Evolutionary conservation across 2,888 invertebrate species (phyloP), one percentile per base, ranked within the genome.

Genomic region (Argyra leucocephala): DNA sequence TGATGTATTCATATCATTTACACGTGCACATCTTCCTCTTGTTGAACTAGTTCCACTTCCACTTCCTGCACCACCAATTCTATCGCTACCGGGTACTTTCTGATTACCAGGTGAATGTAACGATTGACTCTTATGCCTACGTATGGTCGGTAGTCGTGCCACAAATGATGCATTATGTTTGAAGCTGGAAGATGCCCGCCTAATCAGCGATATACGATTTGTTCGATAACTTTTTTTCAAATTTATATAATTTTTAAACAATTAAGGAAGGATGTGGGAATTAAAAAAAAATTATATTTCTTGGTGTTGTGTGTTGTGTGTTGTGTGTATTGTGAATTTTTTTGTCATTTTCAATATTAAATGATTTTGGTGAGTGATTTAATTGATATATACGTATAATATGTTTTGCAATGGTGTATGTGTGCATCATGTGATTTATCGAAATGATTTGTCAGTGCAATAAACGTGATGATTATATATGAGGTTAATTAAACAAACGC

Each of bases 151-250:
- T 80, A 93, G 84, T 72, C 93, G 87, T 75, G 93, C 91, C 78
- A 93, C 93, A 82, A 94, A 94, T 66, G 93, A 93, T 72, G 93
- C 89, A 82, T 93, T 93, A 85, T 92, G 91, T 84, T 93, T 93
- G 85, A 92, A 93, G 80, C 91, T 91, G 82, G 83, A 85, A 76
- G 89, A 87, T 80, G 87, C 86, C 76, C 88, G 85, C 82, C 88
- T 88, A 82, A 73, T 77, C 72, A 74, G 74, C 73, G 74, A 74
- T 73, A 73, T 72, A 72, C 71, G 73, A 72, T 71, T 71, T 72
- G 72, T 71, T 73, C 71, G 70, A 72, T 70, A 72, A 72, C 71
- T 72, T 72, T 60, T 61, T 64, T n/a, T 63, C 58, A 57, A 61
- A n/a, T 31, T 64, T 23, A 63, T 48, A n/a, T 22, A 12, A 57